Evolutionary conservation across 2,797 vertebrate genomes (phyloP).

Genomic region (Aplochiton taeniatus): DNA sequence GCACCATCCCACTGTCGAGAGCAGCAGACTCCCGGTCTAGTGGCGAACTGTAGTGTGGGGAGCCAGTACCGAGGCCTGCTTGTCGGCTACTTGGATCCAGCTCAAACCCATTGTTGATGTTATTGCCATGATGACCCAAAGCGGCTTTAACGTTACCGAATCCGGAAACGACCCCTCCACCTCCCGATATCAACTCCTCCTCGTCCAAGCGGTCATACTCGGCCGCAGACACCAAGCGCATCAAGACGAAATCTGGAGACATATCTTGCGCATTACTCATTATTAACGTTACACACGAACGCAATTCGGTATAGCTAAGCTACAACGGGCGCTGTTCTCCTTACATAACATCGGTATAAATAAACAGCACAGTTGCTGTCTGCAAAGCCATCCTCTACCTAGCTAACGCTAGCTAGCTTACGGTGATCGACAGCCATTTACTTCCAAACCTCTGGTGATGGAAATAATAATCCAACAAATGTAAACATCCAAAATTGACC

Average conservation of each 20-base stretch:
- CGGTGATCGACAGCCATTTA: conserved; percentile 34
- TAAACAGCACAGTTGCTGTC: conserved; percentile 37
- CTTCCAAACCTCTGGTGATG: conserved; percentile 37
- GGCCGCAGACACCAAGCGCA: conserved; percentile 70
- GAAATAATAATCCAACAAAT: conserved; percentile 29
- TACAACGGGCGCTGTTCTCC: conserved; percentile 34
- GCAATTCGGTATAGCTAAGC: conserved; percentile 43
- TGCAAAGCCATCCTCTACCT: conserved; percentile 26
- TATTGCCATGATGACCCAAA: conserved; percentile 52
- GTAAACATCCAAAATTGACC: neutral
- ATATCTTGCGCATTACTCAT: conserved; percentile 72
- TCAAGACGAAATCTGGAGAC: conserved; percentile 73
- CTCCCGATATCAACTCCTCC: conserved; percentile 55
- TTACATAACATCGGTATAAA: conserved; percentile 63
- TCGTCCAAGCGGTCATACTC: conserved; percentile 70
- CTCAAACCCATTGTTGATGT: conserved; percentile 52
- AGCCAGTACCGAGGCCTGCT: conserved; percentile 60
- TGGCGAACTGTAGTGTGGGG: conserved; percentile 72
- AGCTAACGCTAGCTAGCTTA: conserved; percentile 34
- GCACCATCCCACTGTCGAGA: conserved; percentile 72
- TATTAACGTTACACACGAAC: conserved; percentile 28
- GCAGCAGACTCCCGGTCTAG: conserved; percentile 65
- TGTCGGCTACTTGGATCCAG: conserved; percentile 55
- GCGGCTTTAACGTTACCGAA: conserved; percentile 62
- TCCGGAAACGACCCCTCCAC: conserved; percentile 57